A percentile compares a stretch with the other conserved stretches of the same genome.
Conservation (phyloP, 2,888 invertebrate genomes). For the Neocrepidodera transversa region DNA sequence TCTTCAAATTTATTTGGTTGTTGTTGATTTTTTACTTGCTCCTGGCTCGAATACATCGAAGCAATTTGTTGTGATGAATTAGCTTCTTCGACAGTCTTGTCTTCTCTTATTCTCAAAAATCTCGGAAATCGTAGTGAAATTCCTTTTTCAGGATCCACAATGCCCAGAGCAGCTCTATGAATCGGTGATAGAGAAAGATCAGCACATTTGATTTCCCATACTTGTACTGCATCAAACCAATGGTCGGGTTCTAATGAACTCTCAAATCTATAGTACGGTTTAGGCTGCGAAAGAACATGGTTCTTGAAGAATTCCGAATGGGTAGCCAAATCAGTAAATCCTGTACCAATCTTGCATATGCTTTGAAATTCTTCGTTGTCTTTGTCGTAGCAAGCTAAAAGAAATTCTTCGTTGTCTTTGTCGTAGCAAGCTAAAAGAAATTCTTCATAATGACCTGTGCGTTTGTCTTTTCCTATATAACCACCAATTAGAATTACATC, state of each 20-base stretch:
- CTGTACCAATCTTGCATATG: conserved; percentile 93
- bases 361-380: conserved; percentile 91
- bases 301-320: conserved; percentile 79
- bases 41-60: conserved; percentile 89
- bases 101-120: conserved; percentile 88
- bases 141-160: conserved; percentile 88
- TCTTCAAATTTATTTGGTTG: conserved; percentile 57
- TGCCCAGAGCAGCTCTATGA: conserved; percentile 86
- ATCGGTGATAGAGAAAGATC: conserved; percentile 96
- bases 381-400: conserved; percentile 91
- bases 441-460: conserved; percentile 93
- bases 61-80: conserved; percentile 90
- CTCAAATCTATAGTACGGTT: conserved; percentile 83
- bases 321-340: conserved; percentile 87
- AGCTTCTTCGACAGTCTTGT: conserved; percentile 92
- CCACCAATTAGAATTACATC: conserved; percentile 97
- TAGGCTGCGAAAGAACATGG: conserved; percentile 76
- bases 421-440: conserved; percentile 95
- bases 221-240: conserved; percentile 87
- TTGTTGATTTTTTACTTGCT: conserved; percentile 81
- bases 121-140: conserved; percentile 95
- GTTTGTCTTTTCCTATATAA: conserved; percentile 89
- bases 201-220: conserved; percentile 81
- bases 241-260: conserved; percentile 78
- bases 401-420: conserved; percentile 85